Percentiles rank a stretch among this genome's conserved stretches.
phyloP scores from a whole-genome alignment of 2,888 invertebrate species.

The Aricia artaxerxes region DNA sequence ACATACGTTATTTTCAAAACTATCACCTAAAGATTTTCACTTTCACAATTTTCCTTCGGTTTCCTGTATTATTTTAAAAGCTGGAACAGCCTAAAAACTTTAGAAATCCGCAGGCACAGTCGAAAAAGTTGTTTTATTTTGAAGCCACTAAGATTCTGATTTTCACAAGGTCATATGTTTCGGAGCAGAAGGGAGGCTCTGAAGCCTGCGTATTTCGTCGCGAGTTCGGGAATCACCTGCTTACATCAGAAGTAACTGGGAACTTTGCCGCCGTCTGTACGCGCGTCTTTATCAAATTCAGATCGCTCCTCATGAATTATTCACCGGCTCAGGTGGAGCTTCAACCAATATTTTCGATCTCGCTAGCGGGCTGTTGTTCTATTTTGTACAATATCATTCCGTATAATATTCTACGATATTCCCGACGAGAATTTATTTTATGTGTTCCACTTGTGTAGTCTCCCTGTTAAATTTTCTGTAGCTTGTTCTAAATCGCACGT shows the following conservation, averaged over 20 bases:
- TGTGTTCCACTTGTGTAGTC: not conserved
- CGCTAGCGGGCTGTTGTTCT: not conserved
- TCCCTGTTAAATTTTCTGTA: not conserved
- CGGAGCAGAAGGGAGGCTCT: not conserved
- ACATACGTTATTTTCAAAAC: not conserved
- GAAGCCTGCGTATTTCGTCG: not conserved
- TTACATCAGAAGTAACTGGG: not conserved
- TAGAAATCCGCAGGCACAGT: not conserved
- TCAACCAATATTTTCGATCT: slow-evolving; percentile 27
- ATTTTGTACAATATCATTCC: slow-evolving; percentile 18
- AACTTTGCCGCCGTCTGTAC: not conserved
- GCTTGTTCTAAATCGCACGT: not conserved
- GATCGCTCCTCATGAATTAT: slow-evolving; percentile 31
- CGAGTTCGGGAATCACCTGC: not conserved
- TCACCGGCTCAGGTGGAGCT: slow-evolving; percentile 29
- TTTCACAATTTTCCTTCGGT: not conserved
- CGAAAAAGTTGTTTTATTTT: not conserved
- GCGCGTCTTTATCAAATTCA: slow-evolving; percentile 30
- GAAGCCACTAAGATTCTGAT: no score
- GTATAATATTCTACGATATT: slow-evolving; percentile 13
- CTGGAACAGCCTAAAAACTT: not conserved
- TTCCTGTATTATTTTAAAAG: not conserved
- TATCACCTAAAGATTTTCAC: not conserved
- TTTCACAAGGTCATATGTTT: not conserved
- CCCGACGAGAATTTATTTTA: not conserved